Percentiles rank a stretch among this genome's conserved stretches.
phyloP scores from a whole-genome alignment of 2,797 vertebrate genomes.

The Orestias chungarensis region DNA sequence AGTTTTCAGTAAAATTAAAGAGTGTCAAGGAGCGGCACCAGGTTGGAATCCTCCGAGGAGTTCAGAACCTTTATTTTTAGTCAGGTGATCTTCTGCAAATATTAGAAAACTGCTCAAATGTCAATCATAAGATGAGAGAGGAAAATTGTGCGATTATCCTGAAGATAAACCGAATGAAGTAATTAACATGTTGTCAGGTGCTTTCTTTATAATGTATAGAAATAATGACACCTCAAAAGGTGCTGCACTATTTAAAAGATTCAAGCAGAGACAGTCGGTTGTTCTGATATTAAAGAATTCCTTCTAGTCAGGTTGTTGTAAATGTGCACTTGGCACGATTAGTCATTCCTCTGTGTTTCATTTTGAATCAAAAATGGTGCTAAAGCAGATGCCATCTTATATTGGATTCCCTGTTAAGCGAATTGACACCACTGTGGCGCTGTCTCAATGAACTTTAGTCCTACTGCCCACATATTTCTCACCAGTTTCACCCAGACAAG shows the following conservation, averaged over 20 bases:
- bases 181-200: neutral
- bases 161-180: neutral
- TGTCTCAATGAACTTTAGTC: constrained; percentile 27
- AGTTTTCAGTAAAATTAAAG: too few relatives aligned
- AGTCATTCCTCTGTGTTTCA: constrained; percentile 29
- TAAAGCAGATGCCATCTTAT: constrained; percentile 42
- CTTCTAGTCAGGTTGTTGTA: constrained; percentile 11
- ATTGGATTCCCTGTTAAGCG: constrained; percentile 26
- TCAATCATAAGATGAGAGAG: constrained; percentile 11
- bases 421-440: constrained; percentile 39
- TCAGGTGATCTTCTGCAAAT: neutral
- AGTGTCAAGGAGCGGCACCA: too few relatives aligned
- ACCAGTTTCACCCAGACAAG: constrained; percentile 9
- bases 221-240: neutral
- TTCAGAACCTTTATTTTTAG: too few relatives aligned
- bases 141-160: neutral
- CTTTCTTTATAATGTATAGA: neutral
- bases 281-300: neutral
- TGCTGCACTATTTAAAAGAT: neutral
- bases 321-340: constrained; percentile 14
- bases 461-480: constrained; percentile 26
- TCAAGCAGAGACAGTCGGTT: neutral
- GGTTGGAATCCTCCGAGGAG: too few relatives aligned
- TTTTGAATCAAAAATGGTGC: constrained; percentile 28
- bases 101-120: neutral